Evolutionary conservation across 2,113 vertebrate species (phyloP).

Genomic region (Uropsilus gracilis): DNA sequence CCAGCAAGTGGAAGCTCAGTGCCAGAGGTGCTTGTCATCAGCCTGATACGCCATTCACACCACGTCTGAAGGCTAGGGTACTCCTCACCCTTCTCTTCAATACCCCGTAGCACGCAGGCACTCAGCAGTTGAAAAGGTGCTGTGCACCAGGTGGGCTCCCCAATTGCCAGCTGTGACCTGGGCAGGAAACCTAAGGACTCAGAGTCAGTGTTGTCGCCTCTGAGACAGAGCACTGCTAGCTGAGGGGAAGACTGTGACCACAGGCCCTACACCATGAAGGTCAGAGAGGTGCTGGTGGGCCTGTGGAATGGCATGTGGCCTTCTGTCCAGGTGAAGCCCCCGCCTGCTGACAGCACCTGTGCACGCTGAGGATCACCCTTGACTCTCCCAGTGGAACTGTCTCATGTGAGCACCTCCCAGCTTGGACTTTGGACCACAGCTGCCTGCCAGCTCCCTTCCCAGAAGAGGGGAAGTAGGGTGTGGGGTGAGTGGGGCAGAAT

Average conservation of each 20-base stretch:
- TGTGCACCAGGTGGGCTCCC: not conserved
- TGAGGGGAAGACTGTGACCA: accelerated
- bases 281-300: not conserved
- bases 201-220: not conserved
- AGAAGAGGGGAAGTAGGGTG: not conserved
- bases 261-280: not conserved
- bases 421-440: too few relatives aligned
- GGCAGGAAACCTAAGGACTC: too few relatives aligned
- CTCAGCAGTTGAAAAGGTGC: too few relatives aligned
- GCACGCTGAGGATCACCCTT: not conserved
- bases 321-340: too few relatives aligned
- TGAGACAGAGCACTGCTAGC: not conserved
- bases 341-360: not conserved
- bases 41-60: accelerated
- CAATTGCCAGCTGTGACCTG: not conserved
- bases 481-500: not conserved
- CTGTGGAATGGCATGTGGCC: too few relatives aligned
- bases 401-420: not conserved
- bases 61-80: accelerated
- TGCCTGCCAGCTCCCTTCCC: too few relatives aligned
- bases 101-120: too few relatives aligned
- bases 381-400: not conserved
- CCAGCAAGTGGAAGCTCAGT: not conserved
- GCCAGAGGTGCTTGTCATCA: not conserved
- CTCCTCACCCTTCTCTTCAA: too few relatives aligned